phyloP scores from a whole-genome alignment of 2,888 invertebrate genomes.

The Syrista parreyssii region DNA sequence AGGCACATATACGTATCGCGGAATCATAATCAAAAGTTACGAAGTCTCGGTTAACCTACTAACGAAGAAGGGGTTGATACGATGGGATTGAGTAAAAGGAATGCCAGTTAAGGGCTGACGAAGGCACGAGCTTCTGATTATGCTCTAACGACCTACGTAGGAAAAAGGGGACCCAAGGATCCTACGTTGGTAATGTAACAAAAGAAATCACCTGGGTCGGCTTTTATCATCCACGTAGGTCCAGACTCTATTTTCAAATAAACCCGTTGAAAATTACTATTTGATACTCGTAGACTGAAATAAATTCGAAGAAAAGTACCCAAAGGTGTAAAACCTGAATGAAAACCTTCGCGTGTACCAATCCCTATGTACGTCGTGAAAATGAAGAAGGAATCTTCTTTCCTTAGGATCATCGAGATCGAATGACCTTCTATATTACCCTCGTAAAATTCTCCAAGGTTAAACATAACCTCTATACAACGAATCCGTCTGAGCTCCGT shows the following conservation, averaged over 20 bases:
- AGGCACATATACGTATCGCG: background rate
- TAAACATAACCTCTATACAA: too few relatives aligned
- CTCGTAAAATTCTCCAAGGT: too few relatives aligned
- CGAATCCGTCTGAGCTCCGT: too few relatives aligned
- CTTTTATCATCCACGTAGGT: background rate
- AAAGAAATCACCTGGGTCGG: background rate
- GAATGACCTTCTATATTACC: too few relatives aligned
- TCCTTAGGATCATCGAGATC: too few relatives aligned
- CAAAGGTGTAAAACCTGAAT: too few relatives aligned
- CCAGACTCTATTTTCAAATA: background rate
- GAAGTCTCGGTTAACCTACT: background rate
- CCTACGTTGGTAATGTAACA: background rate
- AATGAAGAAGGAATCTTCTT: too few relatives aligned
- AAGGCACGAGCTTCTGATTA: background rate
- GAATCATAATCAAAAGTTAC: background rate
- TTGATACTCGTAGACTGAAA: background rate
- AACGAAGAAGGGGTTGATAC: background rate
- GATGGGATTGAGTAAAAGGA: background rate
- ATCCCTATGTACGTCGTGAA: too few relatives aligned
- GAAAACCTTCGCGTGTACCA: too few relatives aligned
- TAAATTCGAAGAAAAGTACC: too few relatives aligned
- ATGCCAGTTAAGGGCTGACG: background rate
- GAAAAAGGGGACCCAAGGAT: background rate
- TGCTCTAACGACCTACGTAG: background rate
- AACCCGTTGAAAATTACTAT: background rate